These are phyloP conservation scores for Drosophila gaucha DNA, from an alignment of 2,888 invertebrate species.

Conservation along the genomic window DNA sequence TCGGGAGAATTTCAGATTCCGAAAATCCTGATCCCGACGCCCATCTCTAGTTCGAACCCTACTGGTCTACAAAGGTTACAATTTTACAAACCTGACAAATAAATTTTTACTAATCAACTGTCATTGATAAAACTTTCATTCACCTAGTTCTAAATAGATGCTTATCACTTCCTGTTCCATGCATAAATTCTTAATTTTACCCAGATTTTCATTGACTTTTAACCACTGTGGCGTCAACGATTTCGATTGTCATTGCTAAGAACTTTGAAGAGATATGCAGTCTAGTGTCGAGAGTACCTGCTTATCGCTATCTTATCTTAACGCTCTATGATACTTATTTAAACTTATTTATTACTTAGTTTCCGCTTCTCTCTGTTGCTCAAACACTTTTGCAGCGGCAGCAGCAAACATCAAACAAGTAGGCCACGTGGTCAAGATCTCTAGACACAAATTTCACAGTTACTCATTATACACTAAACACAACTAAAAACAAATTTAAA, in stretches of 20 bases:
- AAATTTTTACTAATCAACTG: too few relatives aligned
- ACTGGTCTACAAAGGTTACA: too few relatives aligned
- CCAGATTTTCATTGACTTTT: background rate
- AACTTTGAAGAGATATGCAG: slow-evolving; percentile 19
- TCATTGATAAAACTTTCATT: too few relatives aligned
- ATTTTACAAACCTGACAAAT: too few relatives aligned
- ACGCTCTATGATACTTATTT: slow-evolving; percentile 21
- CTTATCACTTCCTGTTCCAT: too few relatives aligned
- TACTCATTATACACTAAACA: background rate
- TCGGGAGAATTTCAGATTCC: too few relatives aligned
- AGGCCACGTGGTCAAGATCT: slow-evolving; percentile 31
- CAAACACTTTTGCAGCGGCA: slow-evolving; percentile 9
- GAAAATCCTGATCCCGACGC: too few relatives aligned
- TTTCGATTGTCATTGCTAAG: slow-evolving; percentile 8
- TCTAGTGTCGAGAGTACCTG: background rate
- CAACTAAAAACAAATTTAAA: background rate
- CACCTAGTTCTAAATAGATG: too few relatives aligned
- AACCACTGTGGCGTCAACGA: slow-evolving; percentile 29
- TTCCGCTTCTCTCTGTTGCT: slow-evolving; percentile 2
- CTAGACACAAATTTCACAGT: background rate
- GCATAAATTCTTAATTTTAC: too few relatives aligned
- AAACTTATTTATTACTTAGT: slow-evolving; percentile 33
- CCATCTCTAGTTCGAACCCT: too few relatives aligned
- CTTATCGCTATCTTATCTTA: slow-evolving; percentile 40
- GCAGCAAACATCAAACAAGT: slow-evolving; percentile 17